Evolutionary conservation across 2,888 invertebrate genomes (phyloP).

Genomic region (Mesochorus sp.): DNA sequence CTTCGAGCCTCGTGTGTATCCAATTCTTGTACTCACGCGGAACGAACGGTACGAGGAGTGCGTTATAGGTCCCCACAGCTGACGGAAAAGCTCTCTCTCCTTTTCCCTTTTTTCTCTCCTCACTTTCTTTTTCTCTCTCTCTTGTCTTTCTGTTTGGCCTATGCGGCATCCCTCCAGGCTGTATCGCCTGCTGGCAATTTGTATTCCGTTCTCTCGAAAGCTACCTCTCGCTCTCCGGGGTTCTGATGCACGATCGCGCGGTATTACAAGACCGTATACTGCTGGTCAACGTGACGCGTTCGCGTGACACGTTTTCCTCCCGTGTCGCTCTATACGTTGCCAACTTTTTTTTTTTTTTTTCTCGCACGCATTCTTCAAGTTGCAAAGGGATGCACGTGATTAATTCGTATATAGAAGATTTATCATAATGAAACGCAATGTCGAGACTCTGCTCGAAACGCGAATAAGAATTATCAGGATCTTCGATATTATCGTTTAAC

Average conservation of each 20-base stretch:
- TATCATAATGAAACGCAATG: too few relatives aligned
- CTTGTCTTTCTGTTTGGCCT: not conserved
- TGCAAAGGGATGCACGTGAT: not conserved
- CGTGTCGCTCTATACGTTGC: not conserved
- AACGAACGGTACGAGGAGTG: constrained; percentile 33
- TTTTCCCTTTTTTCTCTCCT: not conserved
- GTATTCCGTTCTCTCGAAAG: constrained; percentile 36
- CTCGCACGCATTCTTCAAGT: not conserved
- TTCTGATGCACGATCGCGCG: not conserved
- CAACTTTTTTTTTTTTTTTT: constrained; percentile 15
- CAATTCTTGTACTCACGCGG: not conserved
- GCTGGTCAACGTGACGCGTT: constrained; percentile 17
- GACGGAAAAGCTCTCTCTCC: constrained; percentile 38
- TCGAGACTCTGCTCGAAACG: too few relatives aligned
- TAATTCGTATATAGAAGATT: too few relatives aligned
- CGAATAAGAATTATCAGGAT: too few relatives aligned
- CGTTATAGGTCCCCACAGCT: constrained; percentile 45
- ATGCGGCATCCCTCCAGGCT: constrained; percentile 20
- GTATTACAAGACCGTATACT: not conserved
- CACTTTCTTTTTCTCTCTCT: not conserved
- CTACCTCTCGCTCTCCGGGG: not conserved
- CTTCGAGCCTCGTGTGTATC: constrained; percentile 1
- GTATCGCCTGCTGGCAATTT: constrained; percentile 43
- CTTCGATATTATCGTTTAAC: too few relatives aligned
- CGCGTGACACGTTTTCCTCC: constrained; percentile 38